Conservation (phyloP, 1,140 invertebrate genomes). For the Ostrea denselamellosa region DNA sequence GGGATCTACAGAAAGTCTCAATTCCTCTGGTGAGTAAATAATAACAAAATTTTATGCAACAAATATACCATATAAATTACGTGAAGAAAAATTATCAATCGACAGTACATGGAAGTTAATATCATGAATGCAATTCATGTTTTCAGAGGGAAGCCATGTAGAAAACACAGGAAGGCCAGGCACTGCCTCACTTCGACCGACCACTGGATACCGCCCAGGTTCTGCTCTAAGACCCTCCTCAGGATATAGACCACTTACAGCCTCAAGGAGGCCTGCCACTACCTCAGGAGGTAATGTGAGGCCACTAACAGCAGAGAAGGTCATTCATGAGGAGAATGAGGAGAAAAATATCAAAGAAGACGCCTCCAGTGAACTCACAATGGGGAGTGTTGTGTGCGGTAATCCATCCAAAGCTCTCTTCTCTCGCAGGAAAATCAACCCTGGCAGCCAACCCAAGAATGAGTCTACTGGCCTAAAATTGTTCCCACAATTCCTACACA, state of each 20-base stretch:
- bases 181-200: constrained; percentile 67
- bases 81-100: not conserved
- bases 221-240: constrained; percentile 72
- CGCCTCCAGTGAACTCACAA: constrained; percentile 75
- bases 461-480: constrained; percentile 49
- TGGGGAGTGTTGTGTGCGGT: constrained; percentile 77
- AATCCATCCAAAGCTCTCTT: constrained; percentile 76
- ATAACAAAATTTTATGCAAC: not conserved
- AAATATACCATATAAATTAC: not conserved
- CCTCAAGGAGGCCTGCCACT: constrained; percentile 59
- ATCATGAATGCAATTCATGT: not conserved
- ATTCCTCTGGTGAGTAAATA: not conserved
- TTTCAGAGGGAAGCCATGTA: constrained; percentile 1
- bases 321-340: constrained; percentile 65
- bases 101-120: not conserved
- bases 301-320: constrained; percentile 65
- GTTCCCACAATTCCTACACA: constrained; percentile 62
- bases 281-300: constrained; percentile 58
- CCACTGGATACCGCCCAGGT: constrained; percentile 73
- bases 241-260: constrained; percentile 69
- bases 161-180: constrained; percentile 61
- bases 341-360: constrained; percentile 52
- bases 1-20: constrained; percentile 41
- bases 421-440: constrained; percentile 62
- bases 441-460: constrained; percentile 42